phyloP scores from a whole-genome alignment of 2,888 invertebrate genomes.

The Noctua janthe region DNA sequence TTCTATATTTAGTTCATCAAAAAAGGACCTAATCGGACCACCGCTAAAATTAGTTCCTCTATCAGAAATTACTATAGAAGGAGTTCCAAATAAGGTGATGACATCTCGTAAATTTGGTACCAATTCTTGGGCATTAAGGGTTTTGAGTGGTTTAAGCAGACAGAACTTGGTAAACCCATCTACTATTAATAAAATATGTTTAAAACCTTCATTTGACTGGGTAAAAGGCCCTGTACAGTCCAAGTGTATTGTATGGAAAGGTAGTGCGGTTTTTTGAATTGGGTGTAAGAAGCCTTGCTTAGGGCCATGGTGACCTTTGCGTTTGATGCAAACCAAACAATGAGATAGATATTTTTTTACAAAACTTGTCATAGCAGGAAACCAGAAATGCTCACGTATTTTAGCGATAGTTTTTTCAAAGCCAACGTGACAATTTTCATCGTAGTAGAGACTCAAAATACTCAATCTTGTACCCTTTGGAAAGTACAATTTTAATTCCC shows the following conservation, averaged over 20 bases:
- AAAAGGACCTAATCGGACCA: not conserved
- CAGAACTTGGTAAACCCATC: conserved; percentile 27
- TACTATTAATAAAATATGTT: conserved; percentile 14
- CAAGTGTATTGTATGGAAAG: not conserved
- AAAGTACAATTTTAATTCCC: not conserved
- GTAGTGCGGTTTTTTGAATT: not conserved
- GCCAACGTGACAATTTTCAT: conserved; percentile 1
- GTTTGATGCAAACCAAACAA: not conserved
- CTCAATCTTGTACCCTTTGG: not conserved
- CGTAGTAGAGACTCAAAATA: not conserved
- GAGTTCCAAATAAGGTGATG: conserved; percentile 1
- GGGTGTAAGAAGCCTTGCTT: conserved; percentile 25
- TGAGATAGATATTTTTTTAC: not conserved
- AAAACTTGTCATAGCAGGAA: too few relatives aligned
- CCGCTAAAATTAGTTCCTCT: conserved; percentile 6
- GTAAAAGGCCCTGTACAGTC: conserved; percentile 18
- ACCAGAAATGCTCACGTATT: too few relatives aligned
- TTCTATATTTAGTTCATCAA: not conserved
- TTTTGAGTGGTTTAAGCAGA: conserved; percentile 7
- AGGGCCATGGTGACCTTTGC: not conserved
- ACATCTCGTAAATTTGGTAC: not conserved
- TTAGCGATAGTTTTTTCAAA: too few relatives aligned
- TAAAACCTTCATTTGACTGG: conserved; percentile 6
- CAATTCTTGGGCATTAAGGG: not conserved
- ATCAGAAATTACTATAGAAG: not conserved